Evolutionary conservation across 2,888 invertebrate species (phyloP).

Genomic region (Clusia tigrina): DNA sequence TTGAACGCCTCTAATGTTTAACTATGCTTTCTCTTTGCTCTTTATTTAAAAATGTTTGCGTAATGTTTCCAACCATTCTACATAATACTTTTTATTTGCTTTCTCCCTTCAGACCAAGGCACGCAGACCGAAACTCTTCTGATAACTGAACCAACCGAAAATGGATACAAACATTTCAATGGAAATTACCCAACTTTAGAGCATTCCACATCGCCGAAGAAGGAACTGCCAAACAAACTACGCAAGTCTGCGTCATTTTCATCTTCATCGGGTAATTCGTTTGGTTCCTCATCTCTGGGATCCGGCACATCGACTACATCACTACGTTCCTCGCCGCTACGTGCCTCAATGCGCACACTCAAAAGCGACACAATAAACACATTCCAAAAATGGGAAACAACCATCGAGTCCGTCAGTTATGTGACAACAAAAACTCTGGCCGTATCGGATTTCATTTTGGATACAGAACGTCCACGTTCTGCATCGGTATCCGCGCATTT

Average conservation of each 20-base stretch:
- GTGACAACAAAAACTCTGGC: constrained; percentile 60
- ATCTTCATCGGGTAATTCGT: constrained; percentile 44
- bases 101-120: constrained; percentile 49
- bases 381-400: constrained; percentile 64
- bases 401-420: constrained; percentile 62
- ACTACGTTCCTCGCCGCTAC: constrained; percentile 47
- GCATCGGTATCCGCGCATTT: constrained; percentile 22
- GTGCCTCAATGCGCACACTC: constrained; percentile 45
- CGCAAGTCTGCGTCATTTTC: constrained; percentile 57
- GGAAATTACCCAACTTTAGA: constrained; percentile 8
- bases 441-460: constrained; percentile 47
- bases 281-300: constrained; percentile 46
- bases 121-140: constrained; percentile 55
- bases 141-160: constrained; percentile 48
- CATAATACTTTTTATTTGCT: background rate
- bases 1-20: too few relatives aligned
- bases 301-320: constrained; percentile 54
- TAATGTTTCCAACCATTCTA: too few relatives aligned
- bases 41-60: too few relatives aligned
- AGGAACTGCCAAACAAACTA: constrained; percentile 36
- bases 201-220: constrained; percentile 14
- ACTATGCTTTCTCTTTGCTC: too few relatives aligned
- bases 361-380: constrained; percentile 61
- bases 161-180: constrained; percentile 12
- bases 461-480: constrained; percentile 38